A percentile compares a stretch with the other conserved stretches of the same genome.
These are phyloP conservation scores for Stramonita haemastoma DNA, from an alignment of 2,888 invertebrate species.

Conservation along the genomic window DNA sequence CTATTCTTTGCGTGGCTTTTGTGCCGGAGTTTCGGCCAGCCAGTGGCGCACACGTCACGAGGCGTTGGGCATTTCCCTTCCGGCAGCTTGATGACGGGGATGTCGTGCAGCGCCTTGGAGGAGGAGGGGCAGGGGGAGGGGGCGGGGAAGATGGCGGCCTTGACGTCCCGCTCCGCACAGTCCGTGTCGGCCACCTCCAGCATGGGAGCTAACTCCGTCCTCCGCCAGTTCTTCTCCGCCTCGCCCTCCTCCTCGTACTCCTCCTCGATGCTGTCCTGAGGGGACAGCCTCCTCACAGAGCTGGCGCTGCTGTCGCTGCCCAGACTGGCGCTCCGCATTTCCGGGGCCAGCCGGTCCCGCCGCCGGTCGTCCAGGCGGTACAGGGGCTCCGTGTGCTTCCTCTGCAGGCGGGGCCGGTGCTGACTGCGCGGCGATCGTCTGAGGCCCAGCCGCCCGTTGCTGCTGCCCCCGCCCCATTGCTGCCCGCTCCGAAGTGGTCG, in stretches of 20 bases:
- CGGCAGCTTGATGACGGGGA: slow-evolving; percentile 71
- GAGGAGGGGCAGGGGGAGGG: too few species aligned
- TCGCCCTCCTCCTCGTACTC: slow-evolving; percentile 64
- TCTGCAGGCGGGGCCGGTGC: slow-evolving; percentile 70
- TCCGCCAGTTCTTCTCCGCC: slow-evolving; percentile 49
- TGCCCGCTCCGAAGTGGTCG: background rate
- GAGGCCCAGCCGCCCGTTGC: slow-evolving; percentile 31
- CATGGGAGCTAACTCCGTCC: slow-evolving; percentile 42
- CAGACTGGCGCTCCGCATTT: slow-evolving; percentile 71
- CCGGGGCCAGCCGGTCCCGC: slow-evolving; percentile 65
- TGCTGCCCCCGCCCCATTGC: background rate
- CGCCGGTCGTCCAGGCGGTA: slow-evolving; percentile 55
- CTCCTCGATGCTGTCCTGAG: slow-evolving; percentile 78
- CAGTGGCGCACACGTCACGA: slow-evolving; percentile 36
- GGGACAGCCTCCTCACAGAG: slow-evolving; percentile 73
- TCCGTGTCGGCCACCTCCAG: slow-evolving; percentile 69
- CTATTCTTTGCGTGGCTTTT: background rate
- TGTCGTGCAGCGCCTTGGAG: slow-evolving; percentile 64
- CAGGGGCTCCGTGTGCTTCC: slow-evolving; percentile 71
- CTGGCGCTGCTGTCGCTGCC: slow-evolving; percentile 76
- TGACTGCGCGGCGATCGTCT: slow-evolving; percentile 66
- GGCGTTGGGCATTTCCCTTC: slow-evolving; percentile 65
- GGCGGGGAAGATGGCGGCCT: slow-evolving; percentile 3
- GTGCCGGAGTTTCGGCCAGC: background rate
- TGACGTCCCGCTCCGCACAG: slow-evolving; percentile 50